phyloP scores from a whole-genome alignment of 2,113 vertebrate genomes.

The Myotis lucifugus region DNA sequence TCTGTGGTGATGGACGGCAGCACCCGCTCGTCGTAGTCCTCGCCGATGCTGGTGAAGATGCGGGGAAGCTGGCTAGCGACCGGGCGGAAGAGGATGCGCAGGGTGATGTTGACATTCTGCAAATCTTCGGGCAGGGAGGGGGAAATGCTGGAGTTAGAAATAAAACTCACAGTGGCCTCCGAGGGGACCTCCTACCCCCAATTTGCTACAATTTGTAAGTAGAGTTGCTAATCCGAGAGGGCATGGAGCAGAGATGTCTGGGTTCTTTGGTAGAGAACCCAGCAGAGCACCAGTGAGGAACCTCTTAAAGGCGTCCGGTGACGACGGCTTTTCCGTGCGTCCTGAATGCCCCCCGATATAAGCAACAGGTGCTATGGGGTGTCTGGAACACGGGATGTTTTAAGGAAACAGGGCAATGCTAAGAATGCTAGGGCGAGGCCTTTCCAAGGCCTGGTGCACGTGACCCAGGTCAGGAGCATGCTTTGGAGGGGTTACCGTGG shows the following conservation, averaged over 20 bases:
- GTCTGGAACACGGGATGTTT: not conserved
- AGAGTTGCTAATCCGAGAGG: not conserved
- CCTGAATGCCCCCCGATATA: not conserved
- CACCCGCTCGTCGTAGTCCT: slow-evolving; percentile 97
- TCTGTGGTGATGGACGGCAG: slow-evolving; percentile 95
- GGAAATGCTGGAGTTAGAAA: not conserved
- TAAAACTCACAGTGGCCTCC: not conserved
- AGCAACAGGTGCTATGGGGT: not conserved
- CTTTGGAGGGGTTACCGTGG: not conserved
- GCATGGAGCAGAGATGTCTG: too few relatives aligned
- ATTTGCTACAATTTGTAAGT: not conserved
- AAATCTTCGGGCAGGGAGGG: slow-evolving; percentile 87
- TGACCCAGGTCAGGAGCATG: not conserved
- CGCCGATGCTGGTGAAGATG: slow-evolving; percentile 97
- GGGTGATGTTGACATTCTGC: slow-evolving; percentile 98
- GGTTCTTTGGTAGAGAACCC: not conserved
- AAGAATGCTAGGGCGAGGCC: not conserved
- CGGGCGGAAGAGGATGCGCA: slow-evolving; percentile 96
- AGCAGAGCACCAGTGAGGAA: not conserved
- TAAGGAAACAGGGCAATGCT: not conserved
- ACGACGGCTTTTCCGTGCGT: not conserved
- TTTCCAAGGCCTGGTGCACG: not conserved
- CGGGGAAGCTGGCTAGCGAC: slow-evolving; percentile 91
- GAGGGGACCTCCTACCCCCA: not conserved
- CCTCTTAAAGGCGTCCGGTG: not conserved